A percentile compares a stretch with the other conserved stretches of the same genome.
Evolutionary conservation across 2,797 vertebrate species (phyloP).

Genomic region (Halcyon leucocephala): DNA sequence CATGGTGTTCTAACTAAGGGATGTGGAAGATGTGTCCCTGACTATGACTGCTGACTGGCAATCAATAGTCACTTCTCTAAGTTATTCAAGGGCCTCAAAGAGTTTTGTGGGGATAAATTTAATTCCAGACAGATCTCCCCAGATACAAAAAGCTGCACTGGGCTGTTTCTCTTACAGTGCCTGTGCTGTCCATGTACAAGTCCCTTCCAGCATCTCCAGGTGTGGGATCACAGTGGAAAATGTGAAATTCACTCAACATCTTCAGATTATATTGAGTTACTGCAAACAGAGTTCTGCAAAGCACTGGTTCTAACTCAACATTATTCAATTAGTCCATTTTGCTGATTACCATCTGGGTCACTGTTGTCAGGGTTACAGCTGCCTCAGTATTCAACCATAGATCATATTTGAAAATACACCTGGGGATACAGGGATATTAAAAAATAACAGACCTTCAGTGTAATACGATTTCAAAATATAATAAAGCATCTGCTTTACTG

Average conservation of each 20-base stretch:
- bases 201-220: not conserved
- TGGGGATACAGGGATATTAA: not conserved
- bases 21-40: not conserved
- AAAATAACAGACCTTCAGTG: not conserved
- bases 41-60: not conserved
- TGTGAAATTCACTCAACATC: not conserved
- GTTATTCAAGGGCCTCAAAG: not conserved
- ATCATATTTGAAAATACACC: slow-evolving; percentile 26
- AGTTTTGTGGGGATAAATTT: not conserved
- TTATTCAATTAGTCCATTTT: slow-evolving; percentile 36
- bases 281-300: not conserved
- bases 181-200: not conserved
- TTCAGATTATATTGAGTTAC: not conserved
- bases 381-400: not conserved
- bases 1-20: not conserved
- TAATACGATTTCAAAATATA: not conserved
- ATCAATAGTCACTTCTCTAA: rapidly evolving
- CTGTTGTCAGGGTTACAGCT: slow-evolving; percentile 38
- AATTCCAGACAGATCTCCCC: not conserved
- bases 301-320: not conserved
- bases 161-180: not conserved
- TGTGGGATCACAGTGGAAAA: not conserved
- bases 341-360: slow-evolving; percentile 46
- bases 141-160: not conserved
- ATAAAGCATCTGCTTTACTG: not conserved